Base-by-base conservation (phyloP, 2,797 vertebrate genomes). In the Botia kubotai region DNA sequence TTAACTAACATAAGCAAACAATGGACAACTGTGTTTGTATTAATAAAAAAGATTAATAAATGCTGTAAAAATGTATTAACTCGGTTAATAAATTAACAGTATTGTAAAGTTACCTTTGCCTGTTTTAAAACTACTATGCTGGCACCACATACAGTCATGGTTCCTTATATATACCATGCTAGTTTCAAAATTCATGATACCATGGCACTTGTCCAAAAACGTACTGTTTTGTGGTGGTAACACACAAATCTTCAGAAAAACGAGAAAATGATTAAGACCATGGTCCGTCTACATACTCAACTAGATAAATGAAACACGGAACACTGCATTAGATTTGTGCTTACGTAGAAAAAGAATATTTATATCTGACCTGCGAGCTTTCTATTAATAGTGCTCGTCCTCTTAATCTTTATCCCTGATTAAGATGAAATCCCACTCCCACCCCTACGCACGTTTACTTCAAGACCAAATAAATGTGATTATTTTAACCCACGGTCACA, bases 331-430 rank as follows among this genome's bases (percentile, higher is more conserved):
- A 53, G 16, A 26, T 60, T 60, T 26, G 21, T 29, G 23, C 23
- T 17, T 7, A 29, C 23, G 14, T 17, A 53, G 4, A 53, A 53
- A 6, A 14, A 52, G 2, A 52, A 52, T 52, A 52, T 16, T 52
- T 52, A 52, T 52, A 52, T 52, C 13, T 67, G 13, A 67, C 12
- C 7, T 55, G n/a, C 16, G 10, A 68, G 50, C 21, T 65, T 6
- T 67, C 53, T 70, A 70, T 50, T 48, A 50, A 16, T 70, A 79
- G 43, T 23, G 7, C 6, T 19, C 12, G 21, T 68, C 36, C 55
- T 23, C 43, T 52, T 62, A 71, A 50, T 78, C 67, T 23, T 19
- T 48, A 63, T 52, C 12, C 67, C 21, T 8, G 16, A 19, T 77
- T 77, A 12, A 68, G 4, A 68, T 16, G 52, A 39, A 69, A 43